phyloP scores from a whole-genome alignment of 1,140 invertebrate genomes.

The Hormaphis cornu region DNA sequence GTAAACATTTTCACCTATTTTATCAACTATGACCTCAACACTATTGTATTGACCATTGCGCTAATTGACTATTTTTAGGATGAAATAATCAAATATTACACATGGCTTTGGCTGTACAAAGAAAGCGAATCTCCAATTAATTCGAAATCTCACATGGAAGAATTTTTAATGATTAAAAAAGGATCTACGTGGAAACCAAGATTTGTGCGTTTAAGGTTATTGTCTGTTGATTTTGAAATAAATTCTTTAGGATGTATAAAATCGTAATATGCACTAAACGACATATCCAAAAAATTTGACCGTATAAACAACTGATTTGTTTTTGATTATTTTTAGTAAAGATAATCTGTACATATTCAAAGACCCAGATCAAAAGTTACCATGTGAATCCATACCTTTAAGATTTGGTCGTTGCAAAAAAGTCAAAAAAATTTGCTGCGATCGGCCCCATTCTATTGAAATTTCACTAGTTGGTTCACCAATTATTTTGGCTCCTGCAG shows the following conservation, averaged over 20 bases:
- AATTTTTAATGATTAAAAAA: conserved; percentile 29
- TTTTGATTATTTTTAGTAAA: not conserved
- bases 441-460: conserved; percentile 14
- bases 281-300: too few species aligned
- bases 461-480: not conserved
- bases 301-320: too few species aligned
- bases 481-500: conserved; percentile 14
- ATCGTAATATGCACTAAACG: too few species aligned
- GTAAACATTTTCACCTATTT: not conserved
- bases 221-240: not conserved
- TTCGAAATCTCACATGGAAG: conserved; percentile 10
- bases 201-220: conserved; percentile 20
- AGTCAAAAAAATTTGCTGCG: not conserved
- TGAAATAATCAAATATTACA: conserved; percentile 17
- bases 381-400: not conserved
- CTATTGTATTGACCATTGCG: not conserved
- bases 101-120: conserved; percentile 21
- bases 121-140: conserved; percentile 6
- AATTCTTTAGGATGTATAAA: too few species aligned
- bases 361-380: not conserved
- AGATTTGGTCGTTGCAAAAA: conserved; percentile 24
- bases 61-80: not conserved
- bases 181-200: conserved; percentile 7
- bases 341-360: conserved; percentile 19
- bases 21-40: not conserved